Conservation (phyloP, 2,113 vertebrate species). For the Pomatostomus ruficeps region DNA sequence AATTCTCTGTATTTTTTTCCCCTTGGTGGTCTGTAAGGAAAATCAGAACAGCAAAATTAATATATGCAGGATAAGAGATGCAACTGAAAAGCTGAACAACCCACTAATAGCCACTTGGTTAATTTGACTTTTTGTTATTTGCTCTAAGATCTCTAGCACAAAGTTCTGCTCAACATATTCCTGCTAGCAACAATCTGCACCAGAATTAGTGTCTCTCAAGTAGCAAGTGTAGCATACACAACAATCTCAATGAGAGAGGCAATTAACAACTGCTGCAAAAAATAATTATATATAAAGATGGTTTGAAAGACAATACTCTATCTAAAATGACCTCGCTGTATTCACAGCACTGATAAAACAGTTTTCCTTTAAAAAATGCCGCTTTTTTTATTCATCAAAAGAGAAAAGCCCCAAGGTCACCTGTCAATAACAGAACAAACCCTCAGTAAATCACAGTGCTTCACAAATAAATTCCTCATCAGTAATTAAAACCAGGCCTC, state of each 20-base stretch:
- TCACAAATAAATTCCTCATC: slow-evolving; percentile 84
- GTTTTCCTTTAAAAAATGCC: slow-evolving; percentile 15
- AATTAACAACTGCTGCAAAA: slow-evolving; percentile 46
- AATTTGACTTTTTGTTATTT: neutral
- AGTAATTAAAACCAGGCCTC: slow-evolving; percentile 87
- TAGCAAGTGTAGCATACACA: neutral
- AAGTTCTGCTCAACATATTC: neutral
- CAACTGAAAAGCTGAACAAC: neutral
- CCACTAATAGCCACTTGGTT: neutral
- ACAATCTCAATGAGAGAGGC: neutral
- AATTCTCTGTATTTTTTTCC: neutral
- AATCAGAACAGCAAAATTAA: neutral
- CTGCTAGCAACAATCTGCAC: neutral
- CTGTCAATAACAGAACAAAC: slow-evolving; percentile 80
- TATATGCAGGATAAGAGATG: accelerated
- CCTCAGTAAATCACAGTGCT: slow-evolving; percentile 77
- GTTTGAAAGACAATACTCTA: slow-evolving; percentile 32
- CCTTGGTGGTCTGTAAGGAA: neutral
- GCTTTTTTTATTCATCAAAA: slow-evolving; percentile 69
- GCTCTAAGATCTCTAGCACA: neutral
- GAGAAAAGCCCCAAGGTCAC: slow-evolving; percentile 79
- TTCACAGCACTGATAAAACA: slow-evolving; percentile 65
- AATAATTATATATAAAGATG: slow-evolving; percentile 46
- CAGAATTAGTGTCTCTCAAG: slow-evolving; percentile 17
- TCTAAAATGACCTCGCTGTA: slow-evolving; percentile 64